Base-by-base conservation (phyloP, 2,888 invertebrate genomes). In the Caradrina kadenii region DNA sequence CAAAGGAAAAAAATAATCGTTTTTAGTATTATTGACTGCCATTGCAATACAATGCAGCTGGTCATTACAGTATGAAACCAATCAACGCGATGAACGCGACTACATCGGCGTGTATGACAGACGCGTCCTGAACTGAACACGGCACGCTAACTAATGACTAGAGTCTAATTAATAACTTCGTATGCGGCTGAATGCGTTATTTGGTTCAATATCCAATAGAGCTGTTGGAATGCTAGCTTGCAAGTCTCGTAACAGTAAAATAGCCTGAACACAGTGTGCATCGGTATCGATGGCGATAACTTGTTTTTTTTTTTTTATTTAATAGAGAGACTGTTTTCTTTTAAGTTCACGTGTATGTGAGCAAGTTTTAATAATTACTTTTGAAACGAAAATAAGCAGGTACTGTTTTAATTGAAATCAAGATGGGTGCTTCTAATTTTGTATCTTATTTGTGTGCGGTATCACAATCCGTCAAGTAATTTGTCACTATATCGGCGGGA, bases 61-160 rank as follows among this genome's bases (percentile, higher is more conserved):
- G 88, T 89, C 88, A 88, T 89, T 92, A 89, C 92, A 92, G 93
- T 92, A 90, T 91, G 89, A 90, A 92, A 88, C 91, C 93, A 93
- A 94, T 94, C 92, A 92, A 87, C 84, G 74, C 89, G 92, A 93
- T 92, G 91, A 89, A 92, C 86, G 87, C 82, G 73, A 74, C 86
- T 73, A 79, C 85, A 75, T 68, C 83, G 80, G 71, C 13, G 39
- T 45, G 45, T 73, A 81, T 79, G 82, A 79, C 84, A 84, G 85
- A 87, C 88, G 87, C 87, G 87, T 87, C 88, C 86, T 86, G 86
- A 82, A 82, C 82, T 80, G 85, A 87, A 88, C 90, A 89, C 86
- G 88, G 87, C 88, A 82, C 81, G 80, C 79, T 86, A 89, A 89
- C 89, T 91, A 92, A 92, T 90, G 87, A 88, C 88, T 87, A 79